Evolutionary conservation across 2,888 invertebrate species (phyloP), one percentile per base, ranked within the genome.

Genomic region (Ectemnius continuus): DNA sequence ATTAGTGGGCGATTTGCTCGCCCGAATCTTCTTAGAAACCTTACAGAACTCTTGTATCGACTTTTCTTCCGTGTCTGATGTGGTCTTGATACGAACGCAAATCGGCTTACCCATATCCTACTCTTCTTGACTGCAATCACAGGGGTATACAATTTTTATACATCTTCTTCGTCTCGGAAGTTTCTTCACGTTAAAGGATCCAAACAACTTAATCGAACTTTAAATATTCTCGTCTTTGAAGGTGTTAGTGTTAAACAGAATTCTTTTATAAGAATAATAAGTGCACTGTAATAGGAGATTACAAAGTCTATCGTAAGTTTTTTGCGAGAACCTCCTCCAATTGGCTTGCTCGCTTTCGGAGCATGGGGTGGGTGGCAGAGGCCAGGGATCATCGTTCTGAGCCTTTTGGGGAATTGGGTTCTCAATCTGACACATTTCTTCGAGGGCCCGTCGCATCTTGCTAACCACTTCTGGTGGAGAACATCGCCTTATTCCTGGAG

Each of bases 401-500:
- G 36, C 11, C 36, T 36, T 36, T 36, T 36, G 8, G 8, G 36
- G 8, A 14, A 52, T 52, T 52, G 14, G 13, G 18, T 59, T 28
- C 18, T 28, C 68, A 47, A 66, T 56, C 23, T 79, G 79, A 47
- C 70, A 80, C 82, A 88, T 82, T 64, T 88, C 88, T 63, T 87
- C 84, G 18, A 88, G 80, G 13, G 88, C 88, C 36, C 80, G 74
- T 14, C 85, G 80, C 64, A 88, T 76, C 61, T 86, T 87, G 48
- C 75, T 79, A 20, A 88, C 78, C 45, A 87, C 73, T 80, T 88
- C 87, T 61, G 88, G 88, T 56, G 88, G 79, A 14, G 87, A 88
- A 18, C 80, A 79, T 45, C 88, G 80, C 36, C 80, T 79, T 65
- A 71, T 77, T 23, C 84, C 82, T 4, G 88, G 88, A 1, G 86